phyloP scores from a whole-genome alignment of 1,140 invertebrate species.

The Drosophila sproati region DNA sequence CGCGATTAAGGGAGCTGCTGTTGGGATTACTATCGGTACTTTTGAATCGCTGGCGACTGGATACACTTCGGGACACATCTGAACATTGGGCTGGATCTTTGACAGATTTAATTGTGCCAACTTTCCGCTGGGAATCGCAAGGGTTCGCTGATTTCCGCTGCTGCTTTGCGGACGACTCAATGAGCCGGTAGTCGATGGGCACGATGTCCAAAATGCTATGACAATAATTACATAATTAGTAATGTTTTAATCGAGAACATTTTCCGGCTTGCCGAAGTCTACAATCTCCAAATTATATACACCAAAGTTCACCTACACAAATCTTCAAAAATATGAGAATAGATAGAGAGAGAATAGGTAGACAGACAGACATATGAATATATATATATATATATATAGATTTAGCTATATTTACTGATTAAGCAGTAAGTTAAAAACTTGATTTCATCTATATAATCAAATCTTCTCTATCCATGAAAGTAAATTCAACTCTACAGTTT shows the following conservation, averaged over 20 bases:
- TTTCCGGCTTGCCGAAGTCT: no score
- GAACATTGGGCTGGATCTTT: constrained; percentile 67
- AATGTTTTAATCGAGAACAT: background rate
- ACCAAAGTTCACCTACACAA: no score
- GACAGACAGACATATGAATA: no score
- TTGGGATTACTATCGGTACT: constrained; percentile 62
- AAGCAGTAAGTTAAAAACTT: no score
- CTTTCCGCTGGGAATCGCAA: constrained; percentile 62
- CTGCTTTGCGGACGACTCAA: constrained; percentile 70
- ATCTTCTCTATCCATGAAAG: no score
- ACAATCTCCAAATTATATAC: no score
- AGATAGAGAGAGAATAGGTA: no score
- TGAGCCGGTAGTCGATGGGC: constrained; percentile 68
- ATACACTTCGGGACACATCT: constrained; percentile 70
- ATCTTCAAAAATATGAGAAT: no score
- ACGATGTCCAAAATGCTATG: constrained; percentile 67
- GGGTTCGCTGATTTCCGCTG: constrained; percentile 53
- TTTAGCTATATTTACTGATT: no score
- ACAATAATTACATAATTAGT: constrained; percentile 2
- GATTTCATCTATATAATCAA: no score
- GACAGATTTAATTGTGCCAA: constrained; percentile 58
- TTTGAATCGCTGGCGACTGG: constrained; percentile 64
- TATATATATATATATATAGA: no score
- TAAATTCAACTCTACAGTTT: no score
- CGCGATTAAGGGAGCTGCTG: constrained; percentile 54